A percentile compares a stretch with the other conserved stretches of the same genome.
Conservation (phyloP, 1,140 invertebrate species). For the Aradophagus sp. region DNA sequence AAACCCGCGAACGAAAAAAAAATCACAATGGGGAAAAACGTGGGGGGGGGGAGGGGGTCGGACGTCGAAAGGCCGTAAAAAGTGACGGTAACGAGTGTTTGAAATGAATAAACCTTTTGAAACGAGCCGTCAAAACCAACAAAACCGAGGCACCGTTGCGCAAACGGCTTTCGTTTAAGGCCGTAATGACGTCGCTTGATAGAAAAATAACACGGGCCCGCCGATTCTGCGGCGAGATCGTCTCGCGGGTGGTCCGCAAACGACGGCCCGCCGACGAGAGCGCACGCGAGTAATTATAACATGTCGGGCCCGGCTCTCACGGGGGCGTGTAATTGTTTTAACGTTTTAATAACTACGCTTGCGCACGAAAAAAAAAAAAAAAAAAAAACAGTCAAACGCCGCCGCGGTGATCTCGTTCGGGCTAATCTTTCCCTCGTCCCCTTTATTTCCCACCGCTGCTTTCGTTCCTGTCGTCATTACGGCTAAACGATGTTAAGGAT, state of each 20-base stretch:
- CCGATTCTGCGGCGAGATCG: slow-evolving; percentile 26
- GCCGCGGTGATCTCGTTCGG: too few relatives aligned
- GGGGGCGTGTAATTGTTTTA: slow-evolving; percentile 54
- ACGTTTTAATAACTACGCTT: slow-evolving; percentile 52
- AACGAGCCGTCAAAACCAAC: slow-evolving; percentile 34
- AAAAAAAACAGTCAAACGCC: slow-evolving; percentile 15
- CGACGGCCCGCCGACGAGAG: slow-evolving; percentile 6
- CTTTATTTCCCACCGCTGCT: neutral
- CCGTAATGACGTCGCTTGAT: slow-evolving; percentile 43
- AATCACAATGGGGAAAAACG: too few relatives aligned
- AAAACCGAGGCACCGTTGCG: slow-evolving; percentile 29
- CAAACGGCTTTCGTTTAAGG: slow-evolving; percentile 47
- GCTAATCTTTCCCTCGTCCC: neutral
- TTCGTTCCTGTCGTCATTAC: slow-evolving; percentile 8
- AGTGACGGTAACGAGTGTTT: slow-evolving; percentile 19
- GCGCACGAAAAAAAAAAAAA: slow-evolving; percentile 44
- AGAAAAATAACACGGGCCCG: slow-evolving; percentile 40
- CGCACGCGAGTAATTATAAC: slow-evolving; percentile 52
- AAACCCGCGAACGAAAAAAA: too few relatives aligned
- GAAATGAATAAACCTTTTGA: slow-evolving; percentile 39
- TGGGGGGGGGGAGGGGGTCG: too few relatives aligned
- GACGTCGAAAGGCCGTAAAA: neutral
- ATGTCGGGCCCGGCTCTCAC: slow-evolving; percentile 38
- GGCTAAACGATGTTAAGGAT: slow-evolving; percentile 7
- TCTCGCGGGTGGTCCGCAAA: slow-evolving; percentile 42